These are phyloP conservation scores for Dryomyza anilis DNA, from an alignment of 2,888 invertebrate genomes.

Conservation along the genomic window DNA sequence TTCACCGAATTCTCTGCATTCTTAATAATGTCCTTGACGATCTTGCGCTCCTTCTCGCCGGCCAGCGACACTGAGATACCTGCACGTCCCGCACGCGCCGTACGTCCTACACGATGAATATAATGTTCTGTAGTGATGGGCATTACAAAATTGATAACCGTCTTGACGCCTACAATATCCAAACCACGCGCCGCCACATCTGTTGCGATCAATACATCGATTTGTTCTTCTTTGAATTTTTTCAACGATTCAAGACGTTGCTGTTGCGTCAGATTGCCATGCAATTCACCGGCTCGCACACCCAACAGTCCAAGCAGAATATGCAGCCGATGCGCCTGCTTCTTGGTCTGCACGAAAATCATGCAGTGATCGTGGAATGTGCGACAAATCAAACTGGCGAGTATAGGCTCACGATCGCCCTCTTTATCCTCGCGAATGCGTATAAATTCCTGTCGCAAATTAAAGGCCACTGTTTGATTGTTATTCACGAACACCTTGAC, in stretches of 20 bases:
- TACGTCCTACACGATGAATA: slow-evolving; percentile 93
- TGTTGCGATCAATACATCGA: slow-evolving; percentile 89
- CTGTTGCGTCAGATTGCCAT: slow-evolving; percentile 95
- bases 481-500: slow-evolving; percentile 95
- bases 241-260: slow-evolving; percentile 89
- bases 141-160: slow-evolving; percentile 95
- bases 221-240: slow-evolving; percentile 83
- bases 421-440: slow-evolving; percentile 88
- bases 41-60: slow-evolving; percentile 87
- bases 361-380: slow-evolving; percentile 92
- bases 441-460: slow-evolving; percentile 95
- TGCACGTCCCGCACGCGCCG: slow-evolving; percentile 91
- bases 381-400: slow-evolving; percentile 80
- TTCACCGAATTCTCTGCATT: slow-evolving; percentile 85
- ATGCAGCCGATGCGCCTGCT: slow-evolving; percentile 91
- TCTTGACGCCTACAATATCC: slow-evolving; percentile 96
- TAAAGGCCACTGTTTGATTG: slow-evolving; percentile 93
- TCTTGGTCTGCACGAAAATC: slow-evolving; percentile 96
- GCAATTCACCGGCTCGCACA: slow-evolving; percentile 85
- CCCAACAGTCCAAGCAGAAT: slow-evolving; percentile 90
- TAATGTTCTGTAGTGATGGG: slow-evolving; percentile 95
- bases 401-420: slow-evolving; percentile 87
- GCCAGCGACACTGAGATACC: slow-evolving; percentile 95
- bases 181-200: slow-evolving; percentile 91
- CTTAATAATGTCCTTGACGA: slow-evolving; percentile 91